Evolutionary conservation across 2,888 invertebrate species (phyloP), one percentile per base, ranked within the genome.

Genomic region (Lithophane socia): DNA sequence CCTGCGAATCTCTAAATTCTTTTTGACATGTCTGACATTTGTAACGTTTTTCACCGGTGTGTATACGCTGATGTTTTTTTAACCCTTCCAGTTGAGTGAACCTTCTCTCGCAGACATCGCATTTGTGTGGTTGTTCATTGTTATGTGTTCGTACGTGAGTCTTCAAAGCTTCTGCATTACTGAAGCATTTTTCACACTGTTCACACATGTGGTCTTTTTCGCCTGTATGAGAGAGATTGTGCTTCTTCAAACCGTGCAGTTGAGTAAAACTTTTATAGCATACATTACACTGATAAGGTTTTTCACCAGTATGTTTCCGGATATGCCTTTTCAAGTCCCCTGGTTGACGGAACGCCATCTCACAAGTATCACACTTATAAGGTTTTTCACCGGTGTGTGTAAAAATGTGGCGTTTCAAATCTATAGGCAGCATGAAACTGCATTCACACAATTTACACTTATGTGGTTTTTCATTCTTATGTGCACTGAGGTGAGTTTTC

Each of bases 331-430:
- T 75, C 29, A 83, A 70, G 10, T 84, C 76, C 0, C 72, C 72
- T 0, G 65, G 80, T 58, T 84, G 80, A 18, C 76, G 65, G 29
- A 83, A 84, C 0, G 58, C 73, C 64, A 63, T 73, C 0, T 63
- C 80, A 18, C 84, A 80, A 18, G 9, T 5, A 2, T 80, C 80
- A 5, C 83, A 83, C 5, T 80, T 73, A 9, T 67, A 76, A 0
- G 76, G 76, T 16, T 56, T 84, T 49, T 83, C 84, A 0, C 77
- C 84, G 0, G 84, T 80, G 16, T 83, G 83, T 7, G 61, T 83
- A 13, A 66, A 84, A 29, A 58, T 80, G 3, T 83, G 80, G 0
- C 75, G 60, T 58, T 69, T 83, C 4, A 82, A 69, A 42, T 82
- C 84, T n/a, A 67, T n/a, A 0, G 80, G 68, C 13, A 80, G 16